Evolutionary conservation across 1,140 invertebrate species (phyloP).

Genomic region (Stegodyphus dumicola): DNA sequence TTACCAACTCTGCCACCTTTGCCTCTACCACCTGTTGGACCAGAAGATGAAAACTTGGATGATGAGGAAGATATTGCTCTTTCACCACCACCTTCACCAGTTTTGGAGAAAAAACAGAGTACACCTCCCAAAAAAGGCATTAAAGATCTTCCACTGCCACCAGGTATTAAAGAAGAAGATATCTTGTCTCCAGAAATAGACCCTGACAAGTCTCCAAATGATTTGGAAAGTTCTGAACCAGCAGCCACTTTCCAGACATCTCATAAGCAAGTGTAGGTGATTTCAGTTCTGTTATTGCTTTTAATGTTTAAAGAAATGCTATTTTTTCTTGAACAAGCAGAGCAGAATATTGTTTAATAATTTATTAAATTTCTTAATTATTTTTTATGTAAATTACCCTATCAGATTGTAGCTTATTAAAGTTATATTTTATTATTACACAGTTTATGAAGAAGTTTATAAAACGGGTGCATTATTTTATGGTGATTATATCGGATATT

Average conservation of each 20-base stretch:
- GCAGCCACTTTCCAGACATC: slow-evolving; percentile 10
- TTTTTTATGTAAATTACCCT: no score
- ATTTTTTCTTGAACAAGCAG: no score
- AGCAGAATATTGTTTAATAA: no score
- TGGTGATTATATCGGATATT: no score
- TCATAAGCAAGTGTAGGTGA: slow-evolving; percentile 21
- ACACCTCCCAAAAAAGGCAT: slow-evolving; percentile 76
- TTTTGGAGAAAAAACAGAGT: slow-evolving; percentile 17
- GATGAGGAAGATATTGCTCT: slow-evolving; percentile 19
- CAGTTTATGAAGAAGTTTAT: no score
- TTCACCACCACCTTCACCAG: background rate
- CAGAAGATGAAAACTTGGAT: slow-evolving; percentile 20
- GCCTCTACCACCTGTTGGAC: slow-evolving; percentile 47
- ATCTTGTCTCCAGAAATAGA: slow-evolving; percentile 61
- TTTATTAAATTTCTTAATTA: no score
- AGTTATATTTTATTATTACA: no score
- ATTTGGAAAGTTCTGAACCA: slow-evolving; percentile 25
- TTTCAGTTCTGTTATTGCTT: background rate
- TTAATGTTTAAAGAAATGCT: no score
- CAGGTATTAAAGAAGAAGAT: slow-evolving; percentile 72
- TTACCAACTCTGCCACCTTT: slow-evolving; percentile 55
- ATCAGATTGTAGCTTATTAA: no score
- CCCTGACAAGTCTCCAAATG: slow-evolving; percentile 22
- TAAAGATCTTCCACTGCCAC: slow-evolving; percentile 89
- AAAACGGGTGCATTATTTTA: no score